These are phyloP conservation scores for Pseudobourletiella spinata DNA, from an alignment of 1,140 invertebrate species.

Conservation along the genomic window DNA sequence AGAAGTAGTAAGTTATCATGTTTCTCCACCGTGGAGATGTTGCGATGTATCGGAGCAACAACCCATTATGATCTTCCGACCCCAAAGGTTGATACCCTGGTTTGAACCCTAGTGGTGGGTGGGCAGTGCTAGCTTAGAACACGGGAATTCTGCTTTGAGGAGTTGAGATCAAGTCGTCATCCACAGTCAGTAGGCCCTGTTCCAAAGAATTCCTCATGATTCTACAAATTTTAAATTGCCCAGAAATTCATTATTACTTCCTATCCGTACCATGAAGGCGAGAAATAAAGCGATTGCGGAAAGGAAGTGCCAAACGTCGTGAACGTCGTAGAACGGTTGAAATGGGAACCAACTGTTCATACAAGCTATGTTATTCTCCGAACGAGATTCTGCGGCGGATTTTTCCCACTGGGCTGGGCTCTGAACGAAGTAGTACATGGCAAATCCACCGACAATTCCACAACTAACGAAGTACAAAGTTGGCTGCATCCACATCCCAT, in stretches of 20 bases:
- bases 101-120: too few relatives aligned
- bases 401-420: constrained; percentile 23
- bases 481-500: constrained; percentile 30
- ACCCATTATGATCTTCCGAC: too few relatives aligned
- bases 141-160: background rate
- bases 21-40: too few relatives aligned
- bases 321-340: constrained; percentile 23
- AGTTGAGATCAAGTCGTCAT: background rate
- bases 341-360: constrained; percentile 28
- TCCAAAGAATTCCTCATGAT: too few relatives aligned
- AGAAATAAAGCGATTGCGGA: constrained; percentile 29
- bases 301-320: constrained; percentile 33
- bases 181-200: background rate
- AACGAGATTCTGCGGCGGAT: constrained; percentile 27
- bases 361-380: constrained; percentile 21
- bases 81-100: too few relatives aligned
- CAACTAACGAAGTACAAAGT: constrained; percentile 17
- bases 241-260: background rate
- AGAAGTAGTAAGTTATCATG: too few relatives aligned
- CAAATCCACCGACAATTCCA: constrained; percentile 22
- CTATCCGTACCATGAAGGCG: constrained; percentile 24
- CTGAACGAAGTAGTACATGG: constrained; percentile 22
- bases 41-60: too few relatives aligned
- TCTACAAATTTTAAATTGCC: too few relatives aligned
- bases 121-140: background rate